These are phyloP conservation scores for Lonchura striata DNA, from an alignment of 2,113 vertebrate species.

Conservation along the genomic window DNA sequence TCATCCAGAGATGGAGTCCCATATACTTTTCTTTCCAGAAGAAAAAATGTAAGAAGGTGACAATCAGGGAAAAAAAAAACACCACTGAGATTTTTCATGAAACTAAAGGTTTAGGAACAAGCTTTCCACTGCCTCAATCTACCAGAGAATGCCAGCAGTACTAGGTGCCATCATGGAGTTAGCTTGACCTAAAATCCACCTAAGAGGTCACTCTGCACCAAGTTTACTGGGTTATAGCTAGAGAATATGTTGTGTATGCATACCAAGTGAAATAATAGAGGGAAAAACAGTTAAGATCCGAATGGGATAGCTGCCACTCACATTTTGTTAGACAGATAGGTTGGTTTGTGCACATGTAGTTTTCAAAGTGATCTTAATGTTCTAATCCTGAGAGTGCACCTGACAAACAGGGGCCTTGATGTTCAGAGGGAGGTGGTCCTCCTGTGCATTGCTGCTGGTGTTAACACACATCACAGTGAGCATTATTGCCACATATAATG, in stretches of 20 bases:
- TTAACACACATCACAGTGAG: neutral
- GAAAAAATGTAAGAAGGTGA: neutral
- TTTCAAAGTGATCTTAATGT: neutral
- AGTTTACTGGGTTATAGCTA: neutral
- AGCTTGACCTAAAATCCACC: neutral
- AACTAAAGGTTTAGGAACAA: neutral
- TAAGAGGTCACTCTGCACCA: neutral
- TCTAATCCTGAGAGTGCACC: neutral
- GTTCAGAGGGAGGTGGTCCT: neutral
- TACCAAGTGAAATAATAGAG: neutral
- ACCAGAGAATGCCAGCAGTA: neutral
- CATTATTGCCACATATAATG: neutral
- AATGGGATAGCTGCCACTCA: neutral
- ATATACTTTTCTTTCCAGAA: neutral
- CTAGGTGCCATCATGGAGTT: neutral
- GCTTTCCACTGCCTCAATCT: neutral
- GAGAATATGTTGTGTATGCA: neutral
- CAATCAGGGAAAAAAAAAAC: rapidly evolving
- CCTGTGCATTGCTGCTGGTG: rapidly evolving
- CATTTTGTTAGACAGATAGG: neutral
- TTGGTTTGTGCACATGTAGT: rapidly evolving
- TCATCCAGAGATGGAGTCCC: neutral
- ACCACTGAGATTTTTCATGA: neutral
- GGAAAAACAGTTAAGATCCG: neutral
- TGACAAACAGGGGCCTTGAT: neutral